phyloP scores from a whole-genome alignment of 1,140 invertebrate genomes.

The Teleogryllus occipitalis region DNA sequence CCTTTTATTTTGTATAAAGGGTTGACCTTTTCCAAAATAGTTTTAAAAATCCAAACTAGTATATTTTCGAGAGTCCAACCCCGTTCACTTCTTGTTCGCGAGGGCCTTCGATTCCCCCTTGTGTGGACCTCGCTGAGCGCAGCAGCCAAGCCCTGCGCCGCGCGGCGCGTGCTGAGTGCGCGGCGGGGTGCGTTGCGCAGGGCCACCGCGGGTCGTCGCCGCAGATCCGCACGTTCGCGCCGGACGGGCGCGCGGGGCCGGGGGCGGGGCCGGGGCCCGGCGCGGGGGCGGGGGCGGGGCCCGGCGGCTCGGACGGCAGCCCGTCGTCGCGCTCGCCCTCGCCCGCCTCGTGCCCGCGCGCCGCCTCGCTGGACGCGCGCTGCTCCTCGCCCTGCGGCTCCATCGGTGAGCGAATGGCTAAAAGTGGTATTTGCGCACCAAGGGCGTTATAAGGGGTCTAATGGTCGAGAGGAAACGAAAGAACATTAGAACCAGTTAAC shows the following conservation, averaged over 20 bases:
- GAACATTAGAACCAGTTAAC: no score
- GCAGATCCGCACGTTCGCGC: slow-evolving; percentile 43
- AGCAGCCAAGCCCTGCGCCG: slow-evolving; percentile 25
- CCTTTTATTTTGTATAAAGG: no score
- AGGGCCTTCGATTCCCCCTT: background rate
- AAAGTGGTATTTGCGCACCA: no score
- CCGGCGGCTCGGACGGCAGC: background rate
- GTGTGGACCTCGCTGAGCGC: background rate
- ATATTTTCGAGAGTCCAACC: no score
- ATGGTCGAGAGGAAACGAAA: no score
- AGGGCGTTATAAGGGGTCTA: no score
- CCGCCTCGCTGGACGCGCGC: slow-evolving; percentile 62
- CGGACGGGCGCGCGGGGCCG: no score
- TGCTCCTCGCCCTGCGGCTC: slow-evolving; percentile 40
- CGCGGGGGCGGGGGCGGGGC: background rate
- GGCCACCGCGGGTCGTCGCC: slow-evolving; percentile 67
- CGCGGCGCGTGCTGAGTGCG: no score
- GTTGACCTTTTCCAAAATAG: no score
- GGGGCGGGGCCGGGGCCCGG: background rate
- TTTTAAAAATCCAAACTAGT: no score
- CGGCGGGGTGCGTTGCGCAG: slow-evolving; percentile 16
- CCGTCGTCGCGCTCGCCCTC: slow-evolving; percentile 52
- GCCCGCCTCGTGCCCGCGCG: slow-evolving; percentile 45
- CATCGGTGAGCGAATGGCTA: background rate
- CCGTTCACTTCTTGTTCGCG: no score